Evolutionary conservation across 2,888 invertebrate species (phyloP).

Genomic region (Plagodis pulveraria): DNA sequence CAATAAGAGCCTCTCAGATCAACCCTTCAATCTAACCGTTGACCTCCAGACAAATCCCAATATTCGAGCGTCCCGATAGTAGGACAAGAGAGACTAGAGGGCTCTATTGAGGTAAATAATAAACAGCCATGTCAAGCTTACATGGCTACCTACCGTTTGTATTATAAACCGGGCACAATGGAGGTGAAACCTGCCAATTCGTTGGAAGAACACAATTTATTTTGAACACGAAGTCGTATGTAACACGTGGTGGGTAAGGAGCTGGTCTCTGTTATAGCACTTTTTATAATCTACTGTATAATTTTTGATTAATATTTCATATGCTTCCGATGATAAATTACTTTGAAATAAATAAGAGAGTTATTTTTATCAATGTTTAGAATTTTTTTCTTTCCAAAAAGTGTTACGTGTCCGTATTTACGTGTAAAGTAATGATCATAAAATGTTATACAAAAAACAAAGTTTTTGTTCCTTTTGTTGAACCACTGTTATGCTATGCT

Average conservation of each 20-base stretch:
- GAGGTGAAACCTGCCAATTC: slow-evolving; percentile 27
- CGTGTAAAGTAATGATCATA: too few species aligned
- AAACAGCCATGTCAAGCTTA: slow-evolving; percentile 17
- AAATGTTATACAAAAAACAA: too few species aligned
- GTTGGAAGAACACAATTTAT: slow-evolving; percentile 30
- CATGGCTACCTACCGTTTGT: slow-evolving; percentile 8
- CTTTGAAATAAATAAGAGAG: too few species aligned
- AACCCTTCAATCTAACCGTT: slow-evolving; percentile 18
- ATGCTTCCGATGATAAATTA: too few species aligned
- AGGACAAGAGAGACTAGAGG: slow-evolving; percentile 1
- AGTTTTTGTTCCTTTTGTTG: too few species aligned
- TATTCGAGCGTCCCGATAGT: slow-evolving; percentile 1
- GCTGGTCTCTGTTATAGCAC: slow-evolving; percentile 4
- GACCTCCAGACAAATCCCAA: slow-evolving; percentile 20
- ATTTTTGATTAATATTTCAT: too few species aligned
- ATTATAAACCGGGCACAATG: slow-evolving; percentile 25
- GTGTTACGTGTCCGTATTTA: too few species aligned
- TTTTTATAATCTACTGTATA: too few species aligned
- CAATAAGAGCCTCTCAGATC: slow-evolving; percentile 10
- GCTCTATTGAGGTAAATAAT: slow-evolving; percentile 16
- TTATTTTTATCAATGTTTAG: too few species aligned
- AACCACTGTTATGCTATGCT: too few species aligned
- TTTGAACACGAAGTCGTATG: slow-evolving; percentile 25
- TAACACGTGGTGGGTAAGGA: slow-evolving; percentile 22
- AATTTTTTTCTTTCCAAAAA: too few species aligned